A percentile compares a stretch with the other conserved stretches of the same genome.
phyloP scores from a whole-genome alignment of 2,113 vertebrate species.

The Anolis carolinensis region DNA sequence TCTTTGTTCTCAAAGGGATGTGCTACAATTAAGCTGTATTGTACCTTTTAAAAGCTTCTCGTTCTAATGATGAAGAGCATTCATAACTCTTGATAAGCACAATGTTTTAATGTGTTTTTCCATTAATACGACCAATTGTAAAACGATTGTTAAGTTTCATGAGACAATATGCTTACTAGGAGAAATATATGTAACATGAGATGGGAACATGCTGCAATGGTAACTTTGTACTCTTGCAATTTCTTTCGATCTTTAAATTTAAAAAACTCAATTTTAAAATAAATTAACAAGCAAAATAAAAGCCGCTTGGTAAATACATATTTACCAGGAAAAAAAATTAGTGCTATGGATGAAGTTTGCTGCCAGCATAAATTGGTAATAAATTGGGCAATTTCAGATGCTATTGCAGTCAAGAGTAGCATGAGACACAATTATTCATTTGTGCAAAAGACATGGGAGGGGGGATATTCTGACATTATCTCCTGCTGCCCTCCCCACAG shows the following conservation, averaged over 20 bases:
- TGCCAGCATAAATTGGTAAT: constrained; percentile 84
- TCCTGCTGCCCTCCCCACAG: background rate
- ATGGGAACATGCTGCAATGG: constrained; percentile 5
- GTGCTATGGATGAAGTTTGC: constrained; percentile 59
- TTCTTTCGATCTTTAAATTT: background rate
- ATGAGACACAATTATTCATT: constrained; percentile 74
- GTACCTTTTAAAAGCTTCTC: constrained; percentile 37
- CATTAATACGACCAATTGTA: constrained; percentile 46
- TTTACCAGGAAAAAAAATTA: constrained; percentile 39
- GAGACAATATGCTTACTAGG: constrained; percentile 45
- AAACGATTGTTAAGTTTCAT: constrained; percentile 51
- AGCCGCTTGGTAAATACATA: constrained; percentile 38
- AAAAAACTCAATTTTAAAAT: background rate
- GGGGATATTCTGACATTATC: constrained; percentile 77
- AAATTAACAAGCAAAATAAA: constrained; percentile 17
- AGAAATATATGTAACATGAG: constrained; percentile 38
- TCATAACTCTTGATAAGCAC: constrained; percentile 47
- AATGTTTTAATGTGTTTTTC: constrained; percentile 43
- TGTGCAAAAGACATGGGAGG: constrained; percentile 70
- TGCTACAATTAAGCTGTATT: background rate
- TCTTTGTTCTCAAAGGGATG: background rate
- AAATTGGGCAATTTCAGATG: constrained; percentile 84
- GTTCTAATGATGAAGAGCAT: constrained; percentile 44
- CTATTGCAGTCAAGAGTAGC: constrained; percentile 70
- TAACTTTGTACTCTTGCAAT: constrained; percentile 3